phyloP scores from a whole-genome alignment of 2,797 vertebrate species.

The Paguma larvata region DNA sequence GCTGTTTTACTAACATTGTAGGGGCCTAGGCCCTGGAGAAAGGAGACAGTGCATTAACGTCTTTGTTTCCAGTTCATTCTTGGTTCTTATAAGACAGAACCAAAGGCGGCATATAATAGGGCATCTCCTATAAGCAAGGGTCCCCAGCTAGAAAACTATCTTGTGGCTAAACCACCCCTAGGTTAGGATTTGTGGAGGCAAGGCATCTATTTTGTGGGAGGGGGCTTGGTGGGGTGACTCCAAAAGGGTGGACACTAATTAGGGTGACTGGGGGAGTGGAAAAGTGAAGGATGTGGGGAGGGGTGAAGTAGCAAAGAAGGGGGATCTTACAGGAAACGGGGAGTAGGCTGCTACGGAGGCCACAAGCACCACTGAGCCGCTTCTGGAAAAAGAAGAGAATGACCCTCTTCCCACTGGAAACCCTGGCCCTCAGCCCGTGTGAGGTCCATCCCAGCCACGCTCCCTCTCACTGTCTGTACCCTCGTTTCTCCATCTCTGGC shows the following conservation, averaged over 20 bases:
- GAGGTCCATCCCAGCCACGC: background rate
- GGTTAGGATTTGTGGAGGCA: background rate
- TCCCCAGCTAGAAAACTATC: background rate
- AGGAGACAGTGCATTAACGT: background rate
- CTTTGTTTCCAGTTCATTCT: constrained; percentile 50
- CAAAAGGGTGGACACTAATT: background rate
- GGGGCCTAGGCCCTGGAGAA: constrained; percentile 90
- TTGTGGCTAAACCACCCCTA: background rate
- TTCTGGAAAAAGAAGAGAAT: constrained; percentile 87
- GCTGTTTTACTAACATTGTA: constrained; percentile 96
- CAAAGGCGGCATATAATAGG: background rate
- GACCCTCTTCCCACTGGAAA: background rate
- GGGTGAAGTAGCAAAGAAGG: background rate
- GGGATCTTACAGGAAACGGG: constrained; percentile 88
- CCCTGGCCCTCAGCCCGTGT: background rate
- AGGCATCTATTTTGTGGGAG: constrained; percentile 1
- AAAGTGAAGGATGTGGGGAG: background rate
- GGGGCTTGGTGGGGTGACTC: constrained; percentile 31
- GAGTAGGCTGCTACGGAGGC: constrained; percentile 92
- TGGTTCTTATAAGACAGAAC: background rate
- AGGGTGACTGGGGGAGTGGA: background rate
- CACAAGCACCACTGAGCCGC: constrained; percentile 94
- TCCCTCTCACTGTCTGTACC: constrained; percentile 86
- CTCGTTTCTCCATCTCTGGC: constrained; percentile 93
- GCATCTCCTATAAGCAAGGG: background rate